Evolutionary conservation across 2,113 vertebrate species (phyloP).

Genomic region (Alces alces): DNA sequence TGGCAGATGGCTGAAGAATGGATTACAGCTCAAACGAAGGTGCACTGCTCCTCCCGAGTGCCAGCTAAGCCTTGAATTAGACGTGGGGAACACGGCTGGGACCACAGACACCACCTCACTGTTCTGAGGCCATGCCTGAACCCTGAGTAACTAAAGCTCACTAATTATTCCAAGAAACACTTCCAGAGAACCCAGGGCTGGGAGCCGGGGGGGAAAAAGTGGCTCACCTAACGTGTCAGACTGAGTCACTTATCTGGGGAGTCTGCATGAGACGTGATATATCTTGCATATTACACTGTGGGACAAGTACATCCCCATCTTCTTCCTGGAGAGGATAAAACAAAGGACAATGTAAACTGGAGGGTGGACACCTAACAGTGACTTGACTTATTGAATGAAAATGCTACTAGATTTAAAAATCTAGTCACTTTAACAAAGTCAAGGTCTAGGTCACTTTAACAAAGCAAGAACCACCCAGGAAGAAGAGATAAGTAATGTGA

Average conservation of each 20-base stretch:
- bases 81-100: fast-evolving
- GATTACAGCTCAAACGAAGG: not conserved
- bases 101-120: not conserved
- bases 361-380: not conserved
- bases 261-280: not conserved
- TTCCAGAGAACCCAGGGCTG: not conserved
- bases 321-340: not conserved
- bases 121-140: not conserved
- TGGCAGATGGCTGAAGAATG: not conserved
- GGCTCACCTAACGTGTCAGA: not conserved
- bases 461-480: not conserved
- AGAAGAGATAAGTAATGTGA: not conserved
- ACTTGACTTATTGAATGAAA: not conserved
- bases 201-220: not conserved
- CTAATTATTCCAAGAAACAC: not conserved
- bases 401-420: not conserved
- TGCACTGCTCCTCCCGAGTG: not conserved
- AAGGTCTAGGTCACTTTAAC: not conserved
- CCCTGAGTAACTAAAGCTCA: not conserved
- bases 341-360: not conserved
- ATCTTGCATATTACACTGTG: not conserved
- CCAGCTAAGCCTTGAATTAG: not conserved
- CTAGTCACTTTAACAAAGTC: not conserved
- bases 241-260: not conserved
- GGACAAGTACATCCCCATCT: not conserved